Conservation (phyloP, 2,797 vertebrate species). For the Limosa lapponica region DNA sequence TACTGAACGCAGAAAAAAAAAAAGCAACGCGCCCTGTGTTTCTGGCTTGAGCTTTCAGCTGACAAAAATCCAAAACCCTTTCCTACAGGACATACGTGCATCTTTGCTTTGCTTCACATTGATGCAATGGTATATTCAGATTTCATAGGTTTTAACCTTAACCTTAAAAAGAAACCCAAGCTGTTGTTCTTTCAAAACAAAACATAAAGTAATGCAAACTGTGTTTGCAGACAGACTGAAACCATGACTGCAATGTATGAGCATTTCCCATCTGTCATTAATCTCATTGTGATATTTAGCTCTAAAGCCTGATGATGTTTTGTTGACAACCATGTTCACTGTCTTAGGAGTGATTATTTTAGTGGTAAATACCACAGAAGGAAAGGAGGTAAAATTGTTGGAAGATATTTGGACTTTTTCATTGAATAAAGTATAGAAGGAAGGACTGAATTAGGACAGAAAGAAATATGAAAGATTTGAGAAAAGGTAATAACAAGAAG, state of each 20-base stretch:
- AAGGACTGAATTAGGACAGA: neutral
- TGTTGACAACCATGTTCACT: constrained; percentile 9
- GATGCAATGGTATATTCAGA: neutral
- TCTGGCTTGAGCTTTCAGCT: neutral
- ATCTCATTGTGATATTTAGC: constrained; percentile 33
- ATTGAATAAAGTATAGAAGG: neutral
- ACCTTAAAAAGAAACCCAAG: constrained; percentile 29
- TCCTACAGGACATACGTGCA: neutral
- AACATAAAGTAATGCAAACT: constrained; percentile 30
- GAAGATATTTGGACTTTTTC: neutral
- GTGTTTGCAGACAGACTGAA: constrained; percentile 48
- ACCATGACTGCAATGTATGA: constrained; percentile 16
- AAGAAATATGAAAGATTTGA: neutral
- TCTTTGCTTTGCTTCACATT: constrained; percentile 2
- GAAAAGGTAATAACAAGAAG: neutral
- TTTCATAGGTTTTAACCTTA: constrained; percentile 45
- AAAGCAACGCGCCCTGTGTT: neutral
- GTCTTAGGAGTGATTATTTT: constrained; percentile 25
- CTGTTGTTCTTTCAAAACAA: constrained; percentile 48
- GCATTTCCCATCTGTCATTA: constrained; percentile 50
- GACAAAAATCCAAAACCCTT: neutral
- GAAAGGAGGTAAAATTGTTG: neutral
- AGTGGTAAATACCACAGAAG: neutral
- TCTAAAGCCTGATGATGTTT: constrained; percentile 20
- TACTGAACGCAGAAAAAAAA: neutral